phyloP scores from a whole-genome alignment of 1,140 invertebrate genomes.

The Drosophila suzukii region DNA sequence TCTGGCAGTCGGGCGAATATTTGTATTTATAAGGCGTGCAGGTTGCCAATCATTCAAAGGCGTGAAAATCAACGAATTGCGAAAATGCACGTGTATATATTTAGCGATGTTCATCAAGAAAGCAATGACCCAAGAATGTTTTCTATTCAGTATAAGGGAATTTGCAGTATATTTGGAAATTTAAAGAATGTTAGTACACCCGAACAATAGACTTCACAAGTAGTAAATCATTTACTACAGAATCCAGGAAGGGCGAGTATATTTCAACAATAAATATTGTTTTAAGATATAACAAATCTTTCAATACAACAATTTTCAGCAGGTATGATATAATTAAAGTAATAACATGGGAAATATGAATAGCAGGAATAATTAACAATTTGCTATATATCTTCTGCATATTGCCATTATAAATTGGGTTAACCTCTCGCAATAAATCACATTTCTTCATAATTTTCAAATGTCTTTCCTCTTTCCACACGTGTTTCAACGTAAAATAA shows the following conservation, averaged over 20 bases:
- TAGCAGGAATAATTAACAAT: neutral
- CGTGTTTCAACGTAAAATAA: conserved; percentile 24
- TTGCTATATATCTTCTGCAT: neutral
- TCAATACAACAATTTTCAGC: neutral
- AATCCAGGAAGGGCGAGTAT: too few relatives aligned
- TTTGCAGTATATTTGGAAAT: neutral
- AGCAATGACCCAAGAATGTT: conserved; percentile 30
- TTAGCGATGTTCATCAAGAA: conserved; percentile 31
- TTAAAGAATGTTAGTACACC: neutral
- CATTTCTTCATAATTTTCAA: conserved; percentile 2
- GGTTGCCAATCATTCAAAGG: conserved; percentile 41
- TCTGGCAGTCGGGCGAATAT: conserved; percentile 36
- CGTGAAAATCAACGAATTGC: conserved; percentile 33
- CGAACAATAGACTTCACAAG: neutral
- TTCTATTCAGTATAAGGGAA: neutral
- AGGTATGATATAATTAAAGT: neutral
- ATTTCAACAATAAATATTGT: too few relatives aligned
- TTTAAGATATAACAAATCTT: too few relatives aligned
- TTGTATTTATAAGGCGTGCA: conserved; percentile 45
- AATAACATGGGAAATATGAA: neutral
- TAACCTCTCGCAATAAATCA: conserved; percentile 8
- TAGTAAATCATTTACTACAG: neutral
- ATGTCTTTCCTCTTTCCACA: conserved; percentile 24
- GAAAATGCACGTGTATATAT: conserved; percentile 22
- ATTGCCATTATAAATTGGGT: neutral